Percentiles rank a stretch among this genome's conserved stretches.
phyloP scores from a whole-genome alignment of 2,113 vertebrate species.

The Vombatus ursinus region DNA sequence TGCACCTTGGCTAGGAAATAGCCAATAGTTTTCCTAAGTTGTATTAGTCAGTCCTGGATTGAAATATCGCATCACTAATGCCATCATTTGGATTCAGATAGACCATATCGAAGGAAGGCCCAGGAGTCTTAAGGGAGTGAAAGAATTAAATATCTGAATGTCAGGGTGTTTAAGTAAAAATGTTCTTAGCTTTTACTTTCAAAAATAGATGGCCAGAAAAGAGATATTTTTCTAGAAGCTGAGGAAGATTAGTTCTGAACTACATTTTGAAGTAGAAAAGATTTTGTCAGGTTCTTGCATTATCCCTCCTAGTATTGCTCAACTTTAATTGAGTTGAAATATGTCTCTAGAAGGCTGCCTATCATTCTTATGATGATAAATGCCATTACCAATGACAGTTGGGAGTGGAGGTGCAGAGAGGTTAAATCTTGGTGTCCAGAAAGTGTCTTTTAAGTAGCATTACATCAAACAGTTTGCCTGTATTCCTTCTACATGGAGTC shows the following conservation, averaged over 20 bases:
- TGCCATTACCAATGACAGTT: background rate
- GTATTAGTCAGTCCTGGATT: background rate
- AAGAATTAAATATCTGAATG: background rate
- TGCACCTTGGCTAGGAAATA: background rate
- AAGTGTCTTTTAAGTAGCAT: background rate
- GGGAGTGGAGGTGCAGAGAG: background rate
- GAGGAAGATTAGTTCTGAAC: background rate
- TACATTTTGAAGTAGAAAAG: background rate
- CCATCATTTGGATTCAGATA: background rate
- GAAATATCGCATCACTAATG: background rate
- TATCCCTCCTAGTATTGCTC: background rate
- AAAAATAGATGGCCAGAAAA: background rate
- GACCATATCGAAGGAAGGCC: background rate
- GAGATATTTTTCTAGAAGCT: background rate
- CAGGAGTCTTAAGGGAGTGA: background rate
- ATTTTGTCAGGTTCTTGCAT: background rate
- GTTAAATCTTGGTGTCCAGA: background rate
- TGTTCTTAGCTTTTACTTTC: background rate
- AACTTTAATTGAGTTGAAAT: background rate
- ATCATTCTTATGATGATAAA: background rate
- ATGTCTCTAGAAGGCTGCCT: background rate
- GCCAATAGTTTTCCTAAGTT: background rate
- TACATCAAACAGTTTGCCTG: background rate
- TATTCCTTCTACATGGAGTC: background rate
- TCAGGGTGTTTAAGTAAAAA: background rate